Conservation (phyloP, 2,113 vertebrate genomes). For the Arizona elegans region DNA sequence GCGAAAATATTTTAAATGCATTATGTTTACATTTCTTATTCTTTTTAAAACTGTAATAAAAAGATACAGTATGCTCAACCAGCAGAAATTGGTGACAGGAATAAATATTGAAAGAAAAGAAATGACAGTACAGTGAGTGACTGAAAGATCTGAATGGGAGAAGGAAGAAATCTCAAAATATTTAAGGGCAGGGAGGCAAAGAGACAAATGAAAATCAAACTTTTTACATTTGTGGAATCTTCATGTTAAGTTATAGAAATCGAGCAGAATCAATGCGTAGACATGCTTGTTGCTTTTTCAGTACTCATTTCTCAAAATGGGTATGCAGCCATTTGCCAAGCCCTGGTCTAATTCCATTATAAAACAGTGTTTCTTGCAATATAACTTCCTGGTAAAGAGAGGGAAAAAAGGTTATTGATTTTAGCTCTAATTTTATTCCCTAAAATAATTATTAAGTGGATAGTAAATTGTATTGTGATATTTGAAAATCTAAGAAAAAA, state of each 20-base stretch:
- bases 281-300: neutral
- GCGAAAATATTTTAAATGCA: neutral
- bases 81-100: conserved; percentile 1
- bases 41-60: neutral
- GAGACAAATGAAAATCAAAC: neutral
- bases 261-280: neutral
- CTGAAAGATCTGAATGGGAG: conserved; percentile 9
- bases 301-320: neutral
- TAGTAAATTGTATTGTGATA: neutral
- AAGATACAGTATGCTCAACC: conserved; percentile 9
- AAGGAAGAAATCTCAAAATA: neutral
- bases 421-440: neutral
- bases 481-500: neutral
- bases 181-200: conserved; percentile 8
- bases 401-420: neutral
- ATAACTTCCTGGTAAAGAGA: conserved; percentile 32
- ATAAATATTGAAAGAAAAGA: conserved; percentile 22
- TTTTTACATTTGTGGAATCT: neutral
- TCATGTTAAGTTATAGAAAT: neutral
- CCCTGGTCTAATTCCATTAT: conserved; percentile 22
- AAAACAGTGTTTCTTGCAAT: conserved; percentile 34
- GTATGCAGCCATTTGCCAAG: conserved; percentile 39
- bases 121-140: conserved; percentile 21
- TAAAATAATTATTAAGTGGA: neutral
- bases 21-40: neutral